Evolutionary conservation across 2,113 vertebrate genomes (phyloP).

Genomic region (Ascaphus truei): DNA sequence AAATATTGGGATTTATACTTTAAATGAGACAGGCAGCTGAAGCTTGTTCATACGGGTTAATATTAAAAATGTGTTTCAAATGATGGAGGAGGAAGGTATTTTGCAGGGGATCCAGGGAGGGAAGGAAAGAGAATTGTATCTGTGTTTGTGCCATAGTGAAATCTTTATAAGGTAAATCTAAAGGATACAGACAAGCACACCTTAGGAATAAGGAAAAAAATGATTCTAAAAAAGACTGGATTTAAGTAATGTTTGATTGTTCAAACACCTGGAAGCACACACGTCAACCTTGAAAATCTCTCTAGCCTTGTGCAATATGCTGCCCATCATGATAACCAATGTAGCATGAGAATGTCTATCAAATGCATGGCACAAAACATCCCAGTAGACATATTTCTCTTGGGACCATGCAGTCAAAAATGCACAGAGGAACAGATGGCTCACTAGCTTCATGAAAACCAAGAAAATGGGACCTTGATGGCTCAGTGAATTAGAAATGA

Average conservation of each 20-base stretch:
- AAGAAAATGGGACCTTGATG: neutral
- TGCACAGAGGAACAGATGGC: constrained; percentile 19
- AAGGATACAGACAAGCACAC: neutral
- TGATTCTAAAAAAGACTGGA: neutral
- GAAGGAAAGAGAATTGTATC: too few relatives aligned
- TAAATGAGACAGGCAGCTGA: too few relatives aligned
- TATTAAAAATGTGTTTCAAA: too few relatives aligned
- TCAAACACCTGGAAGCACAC: neutral
- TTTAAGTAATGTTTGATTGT: constrained; percentile 6
- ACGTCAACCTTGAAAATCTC: neutral
- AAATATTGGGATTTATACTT: too few relatives aligned
- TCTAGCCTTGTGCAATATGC: neutral
- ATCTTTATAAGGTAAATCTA: too few relatives aligned
- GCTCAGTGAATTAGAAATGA: neutral
- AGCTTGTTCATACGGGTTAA: too few relatives aligned
- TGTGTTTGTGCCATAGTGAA: too few relatives aligned
- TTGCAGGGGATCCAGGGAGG: too few relatives aligned
- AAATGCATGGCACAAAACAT: constrained; percentile 21
- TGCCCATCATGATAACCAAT: constrained; percentile 10
- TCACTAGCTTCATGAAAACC: neutral
- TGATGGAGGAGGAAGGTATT: too few relatives aligned
- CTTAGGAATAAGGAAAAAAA: constrained; percentile 9
- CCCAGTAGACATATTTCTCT: constrained; percentile 15
- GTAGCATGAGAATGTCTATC: constrained; percentile 19
- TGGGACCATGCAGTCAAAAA: constrained; percentile 3